phyloP scores from a whole-genome alignment of 2,113 vertebrate species.

The Tretioscincus oriximinensis region DNA sequence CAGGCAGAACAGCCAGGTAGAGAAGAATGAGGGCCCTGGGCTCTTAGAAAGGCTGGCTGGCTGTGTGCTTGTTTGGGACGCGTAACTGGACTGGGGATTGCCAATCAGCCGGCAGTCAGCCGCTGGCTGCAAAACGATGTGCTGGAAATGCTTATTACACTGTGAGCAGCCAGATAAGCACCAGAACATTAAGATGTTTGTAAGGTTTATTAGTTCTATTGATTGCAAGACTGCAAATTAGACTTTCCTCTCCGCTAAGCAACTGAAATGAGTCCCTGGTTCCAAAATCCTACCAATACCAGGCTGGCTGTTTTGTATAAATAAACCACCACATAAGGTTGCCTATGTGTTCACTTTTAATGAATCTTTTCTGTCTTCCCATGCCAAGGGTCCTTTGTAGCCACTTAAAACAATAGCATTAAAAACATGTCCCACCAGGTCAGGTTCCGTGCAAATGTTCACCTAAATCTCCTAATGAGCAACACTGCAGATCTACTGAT shows the following conservation, averaged over 20 bases:
- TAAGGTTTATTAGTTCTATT: not conserved
- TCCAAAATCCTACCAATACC: no score
- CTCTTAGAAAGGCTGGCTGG: no score
- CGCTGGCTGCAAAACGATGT: not conserved
- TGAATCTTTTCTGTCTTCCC: no score
- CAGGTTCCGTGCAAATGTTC: no score
- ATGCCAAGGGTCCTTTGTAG: no score
- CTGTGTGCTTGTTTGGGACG: not conserved
- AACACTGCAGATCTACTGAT: no score
- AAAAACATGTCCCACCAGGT: no score
- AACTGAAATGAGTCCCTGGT: not conserved
- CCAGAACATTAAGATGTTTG: constrained; percentile 13
- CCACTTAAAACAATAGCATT: no score
- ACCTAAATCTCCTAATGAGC: no score
- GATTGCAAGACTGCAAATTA: not conserved
- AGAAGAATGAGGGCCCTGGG: no score
- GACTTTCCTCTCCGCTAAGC: not conserved
- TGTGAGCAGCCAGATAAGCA: not conserved
- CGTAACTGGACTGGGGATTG: not conserved
- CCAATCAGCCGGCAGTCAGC: not conserved
- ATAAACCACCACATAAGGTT: no score
- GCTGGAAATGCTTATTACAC: not conserved
- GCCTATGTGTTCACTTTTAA: not conserved
- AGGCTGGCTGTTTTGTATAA: not conserved
- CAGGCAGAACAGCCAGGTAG: no score